Evolutionary conservation across 2,888 invertebrate genomes (phyloP).

Genomic region (Drosophila subquinaria): DNA sequence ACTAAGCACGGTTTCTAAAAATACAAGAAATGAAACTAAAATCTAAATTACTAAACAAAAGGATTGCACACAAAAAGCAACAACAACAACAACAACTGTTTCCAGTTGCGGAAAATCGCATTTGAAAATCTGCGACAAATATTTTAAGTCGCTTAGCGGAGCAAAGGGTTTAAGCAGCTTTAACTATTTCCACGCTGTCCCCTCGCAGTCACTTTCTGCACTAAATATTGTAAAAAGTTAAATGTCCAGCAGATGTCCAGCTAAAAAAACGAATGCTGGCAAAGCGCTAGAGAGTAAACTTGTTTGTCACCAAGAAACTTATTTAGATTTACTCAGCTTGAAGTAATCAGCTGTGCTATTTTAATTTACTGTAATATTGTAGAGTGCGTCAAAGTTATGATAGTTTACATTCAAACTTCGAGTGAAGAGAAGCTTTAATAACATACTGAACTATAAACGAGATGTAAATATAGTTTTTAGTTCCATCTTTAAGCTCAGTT

Average conservation of each 20-base stretch:
- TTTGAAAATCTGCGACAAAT: slow-evolving; percentile 48
- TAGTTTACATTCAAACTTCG: neutral
- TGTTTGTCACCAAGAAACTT: slow-evolving; percentile 3
- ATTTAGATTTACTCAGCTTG: slow-evolving; percentile 4
- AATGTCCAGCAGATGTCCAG: slow-evolving; percentile 6
- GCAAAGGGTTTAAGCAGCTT: slow-evolving; percentile 46
- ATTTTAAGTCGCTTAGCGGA: slow-evolving; percentile 57
- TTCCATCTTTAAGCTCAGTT: neutral
- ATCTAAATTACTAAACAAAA: slow-evolving; percentile 17
- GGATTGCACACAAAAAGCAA: neutral
- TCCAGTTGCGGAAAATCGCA: slow-evolving; percentile 22
- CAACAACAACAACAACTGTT: neutral
- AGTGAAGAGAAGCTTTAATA: neutral
- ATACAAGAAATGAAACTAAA: slow-evolving; percentile 5
- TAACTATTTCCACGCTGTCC: slow-evolving; percentile 27
- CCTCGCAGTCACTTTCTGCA: neutral
- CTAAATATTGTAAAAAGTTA: slow-evolving; percentile 5
- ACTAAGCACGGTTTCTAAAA: neutral
- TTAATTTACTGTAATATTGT: neutral
- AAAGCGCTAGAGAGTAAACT: slow-evolving; percentile 4
- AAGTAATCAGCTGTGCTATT: slow-evolving; percentile 2
- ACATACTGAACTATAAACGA: neutral
- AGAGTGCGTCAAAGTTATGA: neutral
- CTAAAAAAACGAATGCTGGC: neutral
- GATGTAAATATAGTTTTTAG: neutral